phyloP scores from a whole-genome alignment of 2,888 invertebrate genomes.

The Melikaiella ostensackeni region DNA sequence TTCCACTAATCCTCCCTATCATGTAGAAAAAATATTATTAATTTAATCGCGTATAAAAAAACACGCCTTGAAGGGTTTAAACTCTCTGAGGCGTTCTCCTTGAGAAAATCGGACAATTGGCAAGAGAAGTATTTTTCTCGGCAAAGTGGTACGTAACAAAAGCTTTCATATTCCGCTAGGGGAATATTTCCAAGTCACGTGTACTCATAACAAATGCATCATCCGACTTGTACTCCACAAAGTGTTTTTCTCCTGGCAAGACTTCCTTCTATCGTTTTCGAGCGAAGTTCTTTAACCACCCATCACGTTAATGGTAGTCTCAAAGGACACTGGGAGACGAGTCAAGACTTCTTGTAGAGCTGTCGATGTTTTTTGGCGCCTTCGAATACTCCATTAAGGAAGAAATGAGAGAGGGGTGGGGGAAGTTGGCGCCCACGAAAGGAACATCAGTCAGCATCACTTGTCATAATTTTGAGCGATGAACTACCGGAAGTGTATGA shows the following conservation, averaged over 20 bases:
- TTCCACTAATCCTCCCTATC: no score
- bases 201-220: slow-evolving; percentile 40
- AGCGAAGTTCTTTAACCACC: slow-evolving; percentile 30
- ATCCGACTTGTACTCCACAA: slow-evolving; percentile 30
- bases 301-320: slow-evolving; percentile 33
- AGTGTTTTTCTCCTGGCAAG: slow-evolving; percentile 35
- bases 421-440: slow-evolving; percentile 56
- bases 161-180: slow-evolving; percentile 15
- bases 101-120: slow-evolving; percentile 3
- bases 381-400: slow-evolving; percentile 32
- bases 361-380: slow-evolving; percentile 40
- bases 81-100: not conserved
- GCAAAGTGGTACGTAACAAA: slow-evolving; percentile 13
- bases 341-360: slow-evolving; percentile 21
- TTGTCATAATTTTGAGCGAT: slow-evolving; percentile 71
- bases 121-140: not conserved
- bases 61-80: not conserved
- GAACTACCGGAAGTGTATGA: slow-evolving; percentile 48
- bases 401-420: slow-evolving; percentile 22
- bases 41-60: no score
- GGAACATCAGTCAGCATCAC: slow-evolving; percentile 70
- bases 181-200: slow-evolving; percentile 43
- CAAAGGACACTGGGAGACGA: slow-evolving; percentile 35
- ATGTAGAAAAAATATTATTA: no score
- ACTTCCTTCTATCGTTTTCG: slow-evolving; percentile 30